Conservation (phyloP, 2,113 vertebrate genomes). For the Nibea coibor region DNA sequence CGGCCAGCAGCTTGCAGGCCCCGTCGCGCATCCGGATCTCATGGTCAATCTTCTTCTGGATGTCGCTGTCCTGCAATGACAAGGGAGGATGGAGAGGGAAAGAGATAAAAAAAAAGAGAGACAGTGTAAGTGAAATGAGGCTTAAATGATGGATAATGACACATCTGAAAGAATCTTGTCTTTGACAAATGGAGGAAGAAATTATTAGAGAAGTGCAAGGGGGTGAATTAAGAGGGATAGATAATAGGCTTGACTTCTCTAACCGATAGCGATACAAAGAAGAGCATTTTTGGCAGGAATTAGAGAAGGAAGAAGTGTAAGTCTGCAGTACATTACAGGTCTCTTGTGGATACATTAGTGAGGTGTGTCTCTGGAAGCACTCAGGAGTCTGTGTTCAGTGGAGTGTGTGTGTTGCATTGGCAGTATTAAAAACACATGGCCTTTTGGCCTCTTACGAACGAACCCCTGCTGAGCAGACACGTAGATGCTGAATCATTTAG, state of each 20-base stretch:
- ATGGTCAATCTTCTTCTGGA: slow-evolving; percentile 94
- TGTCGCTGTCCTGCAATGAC: slow-evolving; percentile 89
- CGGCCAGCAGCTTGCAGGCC: slow-evolving; percentile 91
- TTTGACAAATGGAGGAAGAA: slow-evolving; percentile 3
- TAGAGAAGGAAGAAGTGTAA: background rate
- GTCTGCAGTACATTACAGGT: slow-evolving; percentile 6
- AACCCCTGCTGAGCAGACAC: slow-evolving; percentile 34
- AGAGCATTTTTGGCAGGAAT: background rate
- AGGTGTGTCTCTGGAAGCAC: slow-evolving; percentile 38
- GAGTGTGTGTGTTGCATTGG: slow-evolving; percentile 20
- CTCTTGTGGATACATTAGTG: slow-evolving; percentile 32
- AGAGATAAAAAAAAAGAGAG: background rate
- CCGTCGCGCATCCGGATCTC: slow-evolving; percentile 96
- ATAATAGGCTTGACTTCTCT: background rate
- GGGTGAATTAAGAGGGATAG: background rate
- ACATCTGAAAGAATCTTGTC: background rate
- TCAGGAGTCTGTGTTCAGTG: slow-evolving; percentile 19
- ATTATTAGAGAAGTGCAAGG: background rate
- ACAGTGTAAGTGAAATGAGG: background rate
- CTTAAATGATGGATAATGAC: slow-evolving; percentile 9
- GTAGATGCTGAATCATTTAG: slow-evolving; percentile 69
- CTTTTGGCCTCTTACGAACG: slow-evolving; percentile 29
- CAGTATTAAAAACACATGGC: slow-evolving; percentile 27
- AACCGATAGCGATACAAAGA: background rate
- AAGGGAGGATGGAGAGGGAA: background rate